Conservation (phyloP, 2,113 vertebrate genomes). For the Pipra filicauda region DNA sequence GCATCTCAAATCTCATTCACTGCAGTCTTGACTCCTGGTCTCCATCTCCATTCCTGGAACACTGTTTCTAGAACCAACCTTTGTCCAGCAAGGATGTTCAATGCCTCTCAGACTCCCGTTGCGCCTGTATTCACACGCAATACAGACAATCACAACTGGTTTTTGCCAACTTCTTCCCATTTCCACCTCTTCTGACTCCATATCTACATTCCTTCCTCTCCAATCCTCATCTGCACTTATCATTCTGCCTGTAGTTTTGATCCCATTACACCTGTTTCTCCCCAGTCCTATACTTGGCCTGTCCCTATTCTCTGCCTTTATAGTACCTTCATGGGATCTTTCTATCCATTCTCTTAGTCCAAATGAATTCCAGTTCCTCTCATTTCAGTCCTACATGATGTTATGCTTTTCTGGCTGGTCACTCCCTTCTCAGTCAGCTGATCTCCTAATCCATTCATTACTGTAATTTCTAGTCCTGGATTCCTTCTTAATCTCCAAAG, state of each 20-base stretch:
- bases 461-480: neutral
- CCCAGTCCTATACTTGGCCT: neutral
- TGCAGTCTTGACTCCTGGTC: neutral
- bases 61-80: neutral
- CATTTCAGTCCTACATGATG: neutral
- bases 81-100: neutral
- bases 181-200: neutral
- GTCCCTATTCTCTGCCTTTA: neutral
- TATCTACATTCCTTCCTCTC: neutral
- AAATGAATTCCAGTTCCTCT: neutral
- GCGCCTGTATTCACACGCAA: neutral
- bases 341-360: neutral
- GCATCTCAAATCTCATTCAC: neutral
- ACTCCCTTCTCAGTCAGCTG: neutral
- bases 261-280: neutral
- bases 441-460: neutral
- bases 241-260: neutral
- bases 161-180: neutral
- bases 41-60: neutral
- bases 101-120: neutral
- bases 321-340: neutral
- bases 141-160: neutral
- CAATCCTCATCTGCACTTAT: neutral
- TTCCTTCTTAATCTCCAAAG: neutral
- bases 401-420: neutral